Conservation (phyloP, 30 jellyfish, hydroid and myxozoan genomes). For the Hydractinia echinata region DNA sequence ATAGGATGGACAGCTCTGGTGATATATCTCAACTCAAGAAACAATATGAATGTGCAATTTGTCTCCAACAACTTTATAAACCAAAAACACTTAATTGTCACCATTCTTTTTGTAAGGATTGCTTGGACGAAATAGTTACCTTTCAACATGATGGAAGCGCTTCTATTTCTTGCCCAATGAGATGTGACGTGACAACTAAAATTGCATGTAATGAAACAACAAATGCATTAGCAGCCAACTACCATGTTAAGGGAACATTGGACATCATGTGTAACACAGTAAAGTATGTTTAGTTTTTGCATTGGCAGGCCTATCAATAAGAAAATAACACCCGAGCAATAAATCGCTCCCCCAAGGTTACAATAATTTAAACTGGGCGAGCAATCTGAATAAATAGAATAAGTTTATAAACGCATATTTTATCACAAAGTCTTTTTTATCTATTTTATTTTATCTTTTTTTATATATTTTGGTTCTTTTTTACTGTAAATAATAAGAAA, state of each 20-base stretch:
- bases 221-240: neutral
- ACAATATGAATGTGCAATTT: constrained; percentile 16
- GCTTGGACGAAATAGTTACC: constrained; percentile 8
- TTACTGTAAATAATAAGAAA: too few species aligned
- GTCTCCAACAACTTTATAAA: neutral
- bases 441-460: too few species aligned
- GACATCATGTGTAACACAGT: neutral
- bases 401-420: too few species aligned
- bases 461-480: too few species aligned
- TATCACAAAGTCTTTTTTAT: too few species aligned
- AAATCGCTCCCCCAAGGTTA: too few species aligned
- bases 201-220: neutral
- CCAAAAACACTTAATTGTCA: constrained; percentile 18
- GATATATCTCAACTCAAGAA: neutral
- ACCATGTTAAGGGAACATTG: neutral
- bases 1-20: too few species aligned
- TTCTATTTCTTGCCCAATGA: constrained; percentile 18
- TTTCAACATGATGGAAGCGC: constrained; percentile 3
- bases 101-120: constrained; percentile 20
- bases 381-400: too few species aligned
- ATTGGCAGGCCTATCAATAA: too few species aligned
- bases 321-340: too few species aligned
- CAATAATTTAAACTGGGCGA: too few species aligned
- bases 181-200: neutral
- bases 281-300: too few species aligned